Conservation (phyloP, 2,113 vertebrate species). For the Bambusicola thoracicus region DNA sequence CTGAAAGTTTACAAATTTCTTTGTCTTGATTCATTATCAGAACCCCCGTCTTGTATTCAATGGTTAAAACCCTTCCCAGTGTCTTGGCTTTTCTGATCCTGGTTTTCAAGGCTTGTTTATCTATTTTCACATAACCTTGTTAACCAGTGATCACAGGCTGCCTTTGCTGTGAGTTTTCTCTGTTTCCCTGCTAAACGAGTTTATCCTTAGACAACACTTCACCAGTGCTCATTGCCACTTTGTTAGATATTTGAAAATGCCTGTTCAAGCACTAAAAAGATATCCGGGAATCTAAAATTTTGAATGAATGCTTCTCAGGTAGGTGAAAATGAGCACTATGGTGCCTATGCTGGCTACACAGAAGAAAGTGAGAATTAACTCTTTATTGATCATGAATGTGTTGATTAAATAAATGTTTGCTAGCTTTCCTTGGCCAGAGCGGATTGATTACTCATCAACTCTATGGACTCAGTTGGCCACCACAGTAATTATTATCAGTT, state of each 20-base stretch:
- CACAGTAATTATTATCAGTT: background rate
- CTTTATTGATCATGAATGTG: fast-evolving
- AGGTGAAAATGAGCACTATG: background rate
- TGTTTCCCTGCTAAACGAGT: background rate
- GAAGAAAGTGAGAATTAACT: background rate
- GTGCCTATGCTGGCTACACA: background rate
- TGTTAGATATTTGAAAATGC: background rate
- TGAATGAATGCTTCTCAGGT: background rate
- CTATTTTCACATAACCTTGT: background rate
- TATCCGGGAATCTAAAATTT: background rate
- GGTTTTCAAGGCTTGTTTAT: background rate
- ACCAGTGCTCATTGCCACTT: background rate
- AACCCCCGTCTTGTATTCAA: background rate
- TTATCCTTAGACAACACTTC: background rate
- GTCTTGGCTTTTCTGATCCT: background rate
- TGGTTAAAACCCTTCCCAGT: background rate
- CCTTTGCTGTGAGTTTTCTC: background rate
- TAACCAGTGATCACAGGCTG: background rate
- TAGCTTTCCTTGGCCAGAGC: background rate
- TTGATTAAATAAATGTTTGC: background rate
- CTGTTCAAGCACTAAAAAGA: background rate
- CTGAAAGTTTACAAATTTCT: background rate
- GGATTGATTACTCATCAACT: background rate
- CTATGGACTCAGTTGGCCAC: constrained; percentile 1
- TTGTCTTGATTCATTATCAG: background rate